These are phyloP conservation scores for Dysidea cf. avara DNA, from an alignment of 37 sponge, comb jelly and placozoan genomes.

Conservation along the genomic window DNA sequence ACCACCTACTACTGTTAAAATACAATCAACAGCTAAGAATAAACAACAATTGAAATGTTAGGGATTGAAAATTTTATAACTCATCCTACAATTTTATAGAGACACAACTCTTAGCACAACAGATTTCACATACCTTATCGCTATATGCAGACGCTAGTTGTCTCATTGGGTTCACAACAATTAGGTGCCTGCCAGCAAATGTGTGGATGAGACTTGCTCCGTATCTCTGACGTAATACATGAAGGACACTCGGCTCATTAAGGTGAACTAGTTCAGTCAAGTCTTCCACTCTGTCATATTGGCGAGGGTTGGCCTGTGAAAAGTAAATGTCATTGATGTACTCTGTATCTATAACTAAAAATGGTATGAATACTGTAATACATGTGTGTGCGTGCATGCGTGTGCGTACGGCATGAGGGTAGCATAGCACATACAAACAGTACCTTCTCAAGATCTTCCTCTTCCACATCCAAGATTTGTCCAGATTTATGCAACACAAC, in stretches of 20 bases:
- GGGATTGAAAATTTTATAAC: too few relatives aligned
- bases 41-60: too few relatives aligned
- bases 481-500: conserved; percentile 61
- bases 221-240: conserved; percentile 92
- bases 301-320: conserved; percentile 83
- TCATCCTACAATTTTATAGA: too few relatives aligned
- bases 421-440: neutral
- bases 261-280: conserved; percentile 85
- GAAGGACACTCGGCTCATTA: conserved; percentile 93
- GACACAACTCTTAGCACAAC: too few relatives aligned
- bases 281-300: conserved; percentile 86
- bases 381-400: neutral
- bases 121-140: conserved; percentile 56
- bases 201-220: conserved; percentile 94
- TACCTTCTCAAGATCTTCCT: conserved; percentile 80
- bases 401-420: neutral
- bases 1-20: too few relatives aligned
- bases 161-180: conserved; percentile 90
- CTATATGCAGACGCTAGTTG: conserved; percentile 77
- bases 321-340: too few relatives aligned
- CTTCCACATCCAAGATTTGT: conserved; percentile 68
- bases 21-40: too few relatives aligned
- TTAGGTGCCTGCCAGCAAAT: conserved; percentile 89
- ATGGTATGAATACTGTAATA: too few relatives aligned
- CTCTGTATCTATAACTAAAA: too few relatives aligned